A percentile compares a stretch with the other conserved stretches of the same genome.
Evolutionary conservation across 2,888 invertebrate species (phyloP).

Genomic region (Euzetes globulus): DNA sequence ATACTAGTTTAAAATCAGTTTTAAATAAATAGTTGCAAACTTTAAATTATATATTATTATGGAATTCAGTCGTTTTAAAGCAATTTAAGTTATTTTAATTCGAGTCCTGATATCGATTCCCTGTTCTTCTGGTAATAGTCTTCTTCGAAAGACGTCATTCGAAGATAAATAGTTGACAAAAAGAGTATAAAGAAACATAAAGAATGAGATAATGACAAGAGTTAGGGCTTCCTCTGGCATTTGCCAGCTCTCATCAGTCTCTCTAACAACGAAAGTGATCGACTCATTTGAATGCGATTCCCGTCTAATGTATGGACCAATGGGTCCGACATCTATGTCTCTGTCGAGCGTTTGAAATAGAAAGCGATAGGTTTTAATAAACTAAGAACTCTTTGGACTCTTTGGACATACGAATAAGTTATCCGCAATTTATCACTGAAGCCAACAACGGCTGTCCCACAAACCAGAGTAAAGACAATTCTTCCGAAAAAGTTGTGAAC

Average conservation of each 20-base stretch:
- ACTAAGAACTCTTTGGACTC: neutral
- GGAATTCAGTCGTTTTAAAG: neutral
- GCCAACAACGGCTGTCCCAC: neutral
- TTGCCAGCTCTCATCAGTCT: no score
- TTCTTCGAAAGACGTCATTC: neutral
- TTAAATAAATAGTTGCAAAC: no score
- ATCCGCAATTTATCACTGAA: neutral
- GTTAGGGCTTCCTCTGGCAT: no score
- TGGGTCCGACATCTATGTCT: no score
- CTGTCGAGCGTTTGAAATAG: no score
- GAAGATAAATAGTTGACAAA: neutral
- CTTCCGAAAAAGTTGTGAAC: neutral
- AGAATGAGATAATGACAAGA: neutral
- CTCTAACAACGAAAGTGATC: neutral
- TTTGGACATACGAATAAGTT: neutral
- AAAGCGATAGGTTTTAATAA: neutral
- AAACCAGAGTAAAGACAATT: neutral
- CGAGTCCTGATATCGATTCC: constrained; percentile 1
- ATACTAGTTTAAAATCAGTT: no score
- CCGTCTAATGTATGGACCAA: no score
- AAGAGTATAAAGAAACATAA: neutral
- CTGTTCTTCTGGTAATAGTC: constrained; percentile 16
- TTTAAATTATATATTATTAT: neutral
- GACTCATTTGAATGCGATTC: neutral
- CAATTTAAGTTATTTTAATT: neutral